phyloP scores from a whole-genome alignment of 35 echinoderm and acorn worm species.

The Ophiothrix spiculata region DNA sequence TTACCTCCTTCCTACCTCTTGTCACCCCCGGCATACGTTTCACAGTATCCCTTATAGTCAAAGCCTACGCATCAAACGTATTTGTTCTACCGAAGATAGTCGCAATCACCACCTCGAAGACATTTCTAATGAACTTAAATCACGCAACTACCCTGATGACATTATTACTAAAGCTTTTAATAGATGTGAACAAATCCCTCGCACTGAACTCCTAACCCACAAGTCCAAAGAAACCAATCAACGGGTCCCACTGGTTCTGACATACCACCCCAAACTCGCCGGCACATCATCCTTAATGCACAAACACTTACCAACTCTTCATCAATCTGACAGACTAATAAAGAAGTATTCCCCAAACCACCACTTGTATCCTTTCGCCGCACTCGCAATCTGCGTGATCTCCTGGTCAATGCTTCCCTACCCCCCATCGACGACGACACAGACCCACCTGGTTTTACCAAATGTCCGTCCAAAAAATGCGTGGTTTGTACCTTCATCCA shows the following conservation, averaged over 20 bases:
- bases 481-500: background rate
- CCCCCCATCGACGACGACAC: background rate
- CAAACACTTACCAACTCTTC: too few species aligned
- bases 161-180: background rate
- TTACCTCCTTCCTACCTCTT: constrained; percentile 36
- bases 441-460: background rate
- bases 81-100: constrained; percentile 6
- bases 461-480: background rate
- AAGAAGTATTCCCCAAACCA: background rate
- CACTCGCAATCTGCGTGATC: background rate
- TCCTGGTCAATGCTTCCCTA: background rate
- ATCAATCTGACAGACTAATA: too few species aligned
- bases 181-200: background rate
- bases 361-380: too few species aligned
- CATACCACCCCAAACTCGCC: background rate
- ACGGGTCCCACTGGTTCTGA: background rate
- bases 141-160: background rate
- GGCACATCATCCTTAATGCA: too few species aligned
- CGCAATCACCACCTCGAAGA: background rate
- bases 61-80: background rate
- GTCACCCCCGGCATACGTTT: constrained; percentile 32
- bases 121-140: background rate
- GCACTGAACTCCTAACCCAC: constrained; percentile 9
- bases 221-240: constrained; percentile 21
- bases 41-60: constrained; percentile 24